Percentiles rank a stretch among this genome's conserved stretches.
Conservation (phyloP, 2,888 invertebrate genomes). For the Eubasilissa splendida region DNA sequence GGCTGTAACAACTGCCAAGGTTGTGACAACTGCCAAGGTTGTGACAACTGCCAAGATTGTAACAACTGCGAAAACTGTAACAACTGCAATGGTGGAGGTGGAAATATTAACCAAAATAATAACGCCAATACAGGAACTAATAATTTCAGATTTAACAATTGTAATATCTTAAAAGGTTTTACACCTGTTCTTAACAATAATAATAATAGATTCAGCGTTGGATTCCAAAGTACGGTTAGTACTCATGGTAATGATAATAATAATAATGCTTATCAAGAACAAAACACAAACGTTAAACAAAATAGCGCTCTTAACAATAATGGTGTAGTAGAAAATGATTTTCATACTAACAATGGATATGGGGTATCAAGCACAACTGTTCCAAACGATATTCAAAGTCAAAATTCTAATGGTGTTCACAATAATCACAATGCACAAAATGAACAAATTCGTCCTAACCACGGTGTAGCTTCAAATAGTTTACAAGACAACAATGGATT, state of each 20-base stretch:
- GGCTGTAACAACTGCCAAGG: constrained; percentile 7
- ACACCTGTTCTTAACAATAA: neutral
- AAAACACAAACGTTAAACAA: neutral
- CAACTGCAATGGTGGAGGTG: constrained; percentile 32
- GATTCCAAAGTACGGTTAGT: neutral
- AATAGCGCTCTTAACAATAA: constrained; percentile 1
- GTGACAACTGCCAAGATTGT: neutral
- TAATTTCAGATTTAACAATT: neutral
- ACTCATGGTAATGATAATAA: too few relatives aligned
- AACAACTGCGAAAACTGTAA: constrained; percentile 26
- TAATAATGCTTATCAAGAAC: neutral
- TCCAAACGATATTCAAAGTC: too few relatives aligned
- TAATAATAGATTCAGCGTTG: neutral
- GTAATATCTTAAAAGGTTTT: neutral
- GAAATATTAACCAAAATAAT: constrained; percentile 29
- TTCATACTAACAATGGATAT: neutral
- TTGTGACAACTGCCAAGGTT: constrained; percentile 10
- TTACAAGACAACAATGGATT: too few relatives aligned
- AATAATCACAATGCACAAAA: neutral
- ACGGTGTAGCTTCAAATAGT: too few relatives aligned
- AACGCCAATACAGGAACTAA: neutral
- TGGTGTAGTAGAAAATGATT: neutral
- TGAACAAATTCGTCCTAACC: too few relatives aligned
- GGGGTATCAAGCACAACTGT: neutral
- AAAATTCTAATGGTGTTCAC: neutral